Conservation (phyloP, 2,797 vertebrate species). For the Halcyon chelicuti region DNA sequence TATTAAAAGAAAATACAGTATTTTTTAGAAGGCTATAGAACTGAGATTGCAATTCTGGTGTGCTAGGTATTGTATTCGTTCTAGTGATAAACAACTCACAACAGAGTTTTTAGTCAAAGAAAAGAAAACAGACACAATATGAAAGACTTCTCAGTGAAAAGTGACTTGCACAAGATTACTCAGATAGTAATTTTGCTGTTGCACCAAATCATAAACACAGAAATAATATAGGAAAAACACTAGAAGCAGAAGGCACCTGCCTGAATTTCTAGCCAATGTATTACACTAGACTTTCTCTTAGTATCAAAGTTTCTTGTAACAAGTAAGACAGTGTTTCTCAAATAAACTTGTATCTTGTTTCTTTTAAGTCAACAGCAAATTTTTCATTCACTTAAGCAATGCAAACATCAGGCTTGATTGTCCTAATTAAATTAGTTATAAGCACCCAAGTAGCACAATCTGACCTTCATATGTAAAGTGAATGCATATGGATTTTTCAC, state of each 20-base stretch:
- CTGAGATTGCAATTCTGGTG: background rate
- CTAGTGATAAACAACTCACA: background rate
- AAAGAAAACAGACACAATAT: background rate
- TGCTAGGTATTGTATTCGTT: background rate
- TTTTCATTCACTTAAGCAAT: background rate
- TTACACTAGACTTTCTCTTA: background rate
- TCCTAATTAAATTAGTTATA: slow-evolving; percentile 14
- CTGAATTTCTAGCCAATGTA: background rate
- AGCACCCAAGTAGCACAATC: background rate
- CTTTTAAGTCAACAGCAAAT: background rate
- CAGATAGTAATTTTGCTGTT: background rate
- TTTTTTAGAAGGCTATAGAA: background rate
- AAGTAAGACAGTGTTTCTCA: background rate
- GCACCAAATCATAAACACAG: background rate
- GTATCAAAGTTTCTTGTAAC: background rate
- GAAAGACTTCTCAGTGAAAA: background rate
- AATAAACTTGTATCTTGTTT: background rate
- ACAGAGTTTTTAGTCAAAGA: background rate
- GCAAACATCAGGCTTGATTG: background rate
- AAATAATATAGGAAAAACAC: background rate
- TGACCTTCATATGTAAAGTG: background rate
- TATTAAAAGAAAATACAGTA: background rate
- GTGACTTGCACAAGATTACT: background rate
- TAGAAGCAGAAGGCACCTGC: background rate
- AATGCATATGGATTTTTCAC: background rate